A percentile compares a stretch with the other conserved stretches of the same genome.
Conservation (phyloP, 2,797 vertebrate species). For the Cetoscarus ocellatus region DNA sequence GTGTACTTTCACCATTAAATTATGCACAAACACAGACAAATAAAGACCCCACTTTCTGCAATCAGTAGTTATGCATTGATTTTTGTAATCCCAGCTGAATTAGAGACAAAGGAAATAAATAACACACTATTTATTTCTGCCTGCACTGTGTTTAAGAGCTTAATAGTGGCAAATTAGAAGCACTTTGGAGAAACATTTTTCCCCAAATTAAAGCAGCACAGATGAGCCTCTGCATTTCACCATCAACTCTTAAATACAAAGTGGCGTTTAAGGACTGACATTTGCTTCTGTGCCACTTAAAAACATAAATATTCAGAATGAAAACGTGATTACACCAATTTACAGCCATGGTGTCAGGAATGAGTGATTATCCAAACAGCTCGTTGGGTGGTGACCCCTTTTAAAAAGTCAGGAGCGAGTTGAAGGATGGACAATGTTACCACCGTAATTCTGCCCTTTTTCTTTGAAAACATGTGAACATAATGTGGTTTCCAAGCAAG, state of each 20-base stretch:
- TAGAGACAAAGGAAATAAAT: slow-evolving; percentile 68
- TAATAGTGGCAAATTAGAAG: slow-evolving; percentile 24
- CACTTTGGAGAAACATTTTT: slow-evolving; percentile 13
- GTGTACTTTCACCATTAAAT: slow-evolving; percentile 32
- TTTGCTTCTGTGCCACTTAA: slow-evolving; percentile 8
- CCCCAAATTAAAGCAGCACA: slow-evolving; percentile 9
- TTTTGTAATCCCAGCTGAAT: slow-evolving; percentile 50
- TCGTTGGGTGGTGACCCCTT: slow-evolving; percentile 18
- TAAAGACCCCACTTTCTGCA: slow-evolving; percentile 48
- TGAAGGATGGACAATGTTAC: slow-evolving; percentile 42
- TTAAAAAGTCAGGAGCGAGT: slow-evolving; percentile 46
- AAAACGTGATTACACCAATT: slow-evolving; percentile 3
- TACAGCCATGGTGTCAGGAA: slow-evolving; percentile 14
- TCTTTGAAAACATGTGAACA: slow-evolving; percentile 3
- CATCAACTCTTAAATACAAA: neutral
- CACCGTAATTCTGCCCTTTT: slow-evolving; percentile 5
- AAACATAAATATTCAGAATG: slow-evolving; percentile 12
- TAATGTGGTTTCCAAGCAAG: slow-evolving; percentile 20
- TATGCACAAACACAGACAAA: slow-evolving; percentile 42
- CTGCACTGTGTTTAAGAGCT: slow-evolving; percentile 10
- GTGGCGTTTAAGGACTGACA: slow-evolving; percentile 9
- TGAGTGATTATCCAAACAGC: slow-evolving; percentile 18
- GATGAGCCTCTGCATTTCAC: slow-evolving; percentile 3
- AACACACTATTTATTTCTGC: slow-evolving; percentile 65
- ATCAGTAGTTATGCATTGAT: slow-evolving; percentile 53